These are phyloP conservation scores for Harpagoxenus sublaevis DNA, from an alignment of 2,888 invertebrate species.

Conservation along the genomic window DNA sequence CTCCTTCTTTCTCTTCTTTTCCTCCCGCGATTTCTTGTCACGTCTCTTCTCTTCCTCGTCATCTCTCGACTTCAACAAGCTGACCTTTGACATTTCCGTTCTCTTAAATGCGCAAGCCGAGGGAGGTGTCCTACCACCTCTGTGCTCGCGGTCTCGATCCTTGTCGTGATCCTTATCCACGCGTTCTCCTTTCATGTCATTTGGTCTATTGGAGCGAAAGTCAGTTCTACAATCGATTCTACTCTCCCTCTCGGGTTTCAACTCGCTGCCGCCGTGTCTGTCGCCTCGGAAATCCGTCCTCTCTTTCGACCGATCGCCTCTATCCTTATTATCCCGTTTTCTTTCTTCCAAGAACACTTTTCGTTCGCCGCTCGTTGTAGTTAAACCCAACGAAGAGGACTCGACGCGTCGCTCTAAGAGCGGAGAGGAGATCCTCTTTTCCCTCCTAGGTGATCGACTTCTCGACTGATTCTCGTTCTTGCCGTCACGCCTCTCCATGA, in stretches of 20 bases:
- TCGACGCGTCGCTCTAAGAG: slow-evolving; percentile 78
- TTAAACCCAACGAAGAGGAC: slow-evolving; percentile 65
- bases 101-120: slow-evolving; percentile 66
- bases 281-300: slow-evolving; percentile 76
- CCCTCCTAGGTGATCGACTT: slow-evolving; percentile 87
- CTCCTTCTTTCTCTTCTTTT: slow-evolving; percentile 82
- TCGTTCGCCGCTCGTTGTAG: slow-evolving; percentile 79
- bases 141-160: slow-evolving; percentile 80
- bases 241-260: slow-evolving; percentile 70
- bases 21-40: slow-evolving; percentile 78
- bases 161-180: slow-evolving; percentile 85
- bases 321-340: slow-evolving; percentile 79
- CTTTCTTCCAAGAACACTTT: slow-evolving; percentile 83
- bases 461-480: slow-evolving; percentile 83
- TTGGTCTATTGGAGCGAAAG: slow-evolving; percentile 70
- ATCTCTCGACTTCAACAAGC: slow-evolving; percentile 76
- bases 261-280: slow-evolving; percentile 64
- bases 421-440: slow-evolving; percentile 79
- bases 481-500: slow-evolving; percentile 87
- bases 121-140: slow-evolving; percentile 81
- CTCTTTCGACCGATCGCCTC: slow-evolving; percentile 77
- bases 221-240: slow-evolving; percentile 73
- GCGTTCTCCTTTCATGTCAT: slow-evolving; percentile 78
- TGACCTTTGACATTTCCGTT: slow-evolving; percentile 73
- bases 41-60: slow-evolving; percentile 79